Conservation (phyloP, 2,888 invertebrate species). For the Apodemia duryi region DNA sequence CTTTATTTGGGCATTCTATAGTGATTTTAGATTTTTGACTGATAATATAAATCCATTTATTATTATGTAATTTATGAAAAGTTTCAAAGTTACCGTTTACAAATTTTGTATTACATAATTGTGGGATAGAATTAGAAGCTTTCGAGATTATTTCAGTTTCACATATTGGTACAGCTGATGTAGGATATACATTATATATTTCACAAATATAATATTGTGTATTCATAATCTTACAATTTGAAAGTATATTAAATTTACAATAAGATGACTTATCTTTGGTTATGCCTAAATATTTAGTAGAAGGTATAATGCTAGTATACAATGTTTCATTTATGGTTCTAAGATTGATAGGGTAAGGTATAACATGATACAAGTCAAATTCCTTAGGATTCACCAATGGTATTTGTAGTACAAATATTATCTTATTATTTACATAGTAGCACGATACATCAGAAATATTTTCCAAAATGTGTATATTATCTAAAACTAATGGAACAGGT, state of each 20-base stretch:
- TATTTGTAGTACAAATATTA: slow-evolving; percentile 13
- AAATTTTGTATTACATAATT: not conserved
- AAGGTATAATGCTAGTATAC: slow-evolving; percentile 2
- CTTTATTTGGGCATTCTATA: not conserved
- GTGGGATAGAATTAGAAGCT: not conserved
- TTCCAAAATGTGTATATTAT: slow-evolving; percentile 4
- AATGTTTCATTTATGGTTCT: not conserved
- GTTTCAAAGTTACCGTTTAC: not conserved
- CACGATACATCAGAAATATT: not conserved
- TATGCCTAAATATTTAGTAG: not conserved
- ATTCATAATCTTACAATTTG: slow-evolving; percentile 3
- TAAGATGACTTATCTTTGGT: slow-evolving; percentile 7
- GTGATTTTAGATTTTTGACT: slow-evolving; percentile 9
- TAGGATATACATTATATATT: slow-evolving; percentile 8
- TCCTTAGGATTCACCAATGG: not conserved
- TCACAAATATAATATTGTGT: slow-evolving; percentile 9
- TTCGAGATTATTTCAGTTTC: slow-evolving; percentile 3
- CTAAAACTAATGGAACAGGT: slow-evolving; percentile 7
- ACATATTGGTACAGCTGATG: slow-evolving; percentile 1
- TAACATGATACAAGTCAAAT: not conserved
- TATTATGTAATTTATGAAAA: slow-evolving; percentile 10
- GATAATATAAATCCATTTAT: not conserved
- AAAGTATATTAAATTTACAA: not conserved
- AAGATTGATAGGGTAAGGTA: not conserved
- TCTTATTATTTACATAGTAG: not conserved